Conservation (phyloP, 2,797 vertebrate genomes). For the Cichlasoma orientale region DNA sequence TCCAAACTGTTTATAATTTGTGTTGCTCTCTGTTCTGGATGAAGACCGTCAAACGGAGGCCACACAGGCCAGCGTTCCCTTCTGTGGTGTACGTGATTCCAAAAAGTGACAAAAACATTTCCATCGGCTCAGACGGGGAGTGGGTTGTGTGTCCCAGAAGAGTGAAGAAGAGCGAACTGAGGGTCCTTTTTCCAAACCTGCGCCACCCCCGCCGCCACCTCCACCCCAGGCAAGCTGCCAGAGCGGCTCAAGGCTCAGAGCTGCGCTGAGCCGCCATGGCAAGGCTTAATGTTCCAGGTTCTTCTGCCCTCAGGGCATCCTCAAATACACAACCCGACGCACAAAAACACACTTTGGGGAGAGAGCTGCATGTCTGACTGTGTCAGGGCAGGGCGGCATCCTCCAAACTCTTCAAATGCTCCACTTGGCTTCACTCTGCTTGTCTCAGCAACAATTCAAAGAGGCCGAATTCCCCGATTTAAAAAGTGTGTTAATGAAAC, state of each 20-base stretch:
- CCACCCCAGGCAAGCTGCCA: slow-evolving; percentile 70
- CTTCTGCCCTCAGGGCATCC: slow-evolving; percentile 71
- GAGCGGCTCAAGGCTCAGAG: slow-evolving; percentile 72
- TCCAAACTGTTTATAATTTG: neutral
- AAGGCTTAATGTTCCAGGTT: slow-evolving; percentile 76
- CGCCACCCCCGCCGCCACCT: slow-evolving; percentile 44
- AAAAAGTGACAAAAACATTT: slow-evolving; percentile 37
- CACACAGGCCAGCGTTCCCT: slow-evolving; percentile 1
- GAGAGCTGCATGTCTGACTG: slow-evolving; percentile 26
- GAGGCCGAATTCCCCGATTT: neutral
- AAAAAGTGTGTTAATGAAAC: slow-evolving; percentile 2
- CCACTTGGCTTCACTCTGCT: slow-evolving; percentile 6
- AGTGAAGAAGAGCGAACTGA: slow-evolving; percentile 22
- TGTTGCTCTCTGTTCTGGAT: slow-evolving; percentile 7
- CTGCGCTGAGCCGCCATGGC: slow-evolving; percentile 67
- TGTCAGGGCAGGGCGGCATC: slow-evolving; percentile 7
- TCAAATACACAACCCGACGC: slow-evolving; percentile 51
- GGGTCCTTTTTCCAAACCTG: slow-evolving; percentile 51
- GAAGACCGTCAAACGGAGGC: slow-evolving; percentile 5
- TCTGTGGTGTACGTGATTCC: slow-evolving; percentile 17
- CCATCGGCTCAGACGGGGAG: slow-evolving; percentile 2
- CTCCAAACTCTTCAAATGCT: slow-evolving; percentile 36
- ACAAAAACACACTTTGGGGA: slow-evolving; percentile 55
- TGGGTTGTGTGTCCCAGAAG: slow-evolving; percentile 32
- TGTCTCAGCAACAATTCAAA: slow-evolving; percentile 1